phyloP scores from a whole-genome alignment of 2,888 invertebrate genomes.

The Cyaniris semiargus region DNA sequence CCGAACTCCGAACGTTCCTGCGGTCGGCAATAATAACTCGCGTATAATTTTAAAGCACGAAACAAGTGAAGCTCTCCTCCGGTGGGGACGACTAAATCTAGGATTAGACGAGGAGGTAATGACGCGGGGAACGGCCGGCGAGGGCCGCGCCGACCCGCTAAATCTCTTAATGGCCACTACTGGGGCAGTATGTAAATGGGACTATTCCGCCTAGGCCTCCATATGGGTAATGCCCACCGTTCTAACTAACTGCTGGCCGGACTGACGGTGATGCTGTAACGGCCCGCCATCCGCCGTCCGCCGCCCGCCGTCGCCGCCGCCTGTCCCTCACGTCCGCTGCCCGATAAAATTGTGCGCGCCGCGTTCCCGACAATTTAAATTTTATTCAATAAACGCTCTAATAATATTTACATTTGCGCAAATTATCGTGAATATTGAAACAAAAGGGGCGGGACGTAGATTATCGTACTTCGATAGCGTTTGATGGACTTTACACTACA shows the following conservation, averaged over 20 bases:
- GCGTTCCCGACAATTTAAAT: constrained; percentile 28
- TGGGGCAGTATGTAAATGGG: background rate
- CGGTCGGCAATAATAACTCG: background rate
- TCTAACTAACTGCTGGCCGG: background rate
- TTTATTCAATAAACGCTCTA: constrained; percentile 33
- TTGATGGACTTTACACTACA: background rate
- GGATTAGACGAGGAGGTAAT: constrained; percentile 6
- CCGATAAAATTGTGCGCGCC: constrained; percentile 28
- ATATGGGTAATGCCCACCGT: background rate
- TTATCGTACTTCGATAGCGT: background rate
- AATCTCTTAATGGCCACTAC: constrained; percentile 3
- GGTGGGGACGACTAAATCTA: background rate
- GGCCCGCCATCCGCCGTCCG: background rate
- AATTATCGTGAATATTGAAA: constrained; percentile 18
- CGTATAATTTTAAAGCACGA: background rate
- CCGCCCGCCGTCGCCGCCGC: background rate
- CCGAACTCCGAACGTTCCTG: background rate
- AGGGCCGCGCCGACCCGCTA: constrained; percentile 9
- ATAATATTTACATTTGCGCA: constrained; percentile 28
- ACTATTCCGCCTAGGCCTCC: background rate
- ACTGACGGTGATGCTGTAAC: background rate
- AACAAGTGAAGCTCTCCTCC: background rate
- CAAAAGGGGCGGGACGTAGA: background rate
- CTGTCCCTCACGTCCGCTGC: constrained; percentile 24
- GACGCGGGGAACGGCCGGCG: background rate